A percentile compares a stretch with the other conserved stretches of the same genome.
phyloP scores from a whole-genome alignment of 2,888 invertebrate genomes.

The Hypomecis punctinalis region DNA sequence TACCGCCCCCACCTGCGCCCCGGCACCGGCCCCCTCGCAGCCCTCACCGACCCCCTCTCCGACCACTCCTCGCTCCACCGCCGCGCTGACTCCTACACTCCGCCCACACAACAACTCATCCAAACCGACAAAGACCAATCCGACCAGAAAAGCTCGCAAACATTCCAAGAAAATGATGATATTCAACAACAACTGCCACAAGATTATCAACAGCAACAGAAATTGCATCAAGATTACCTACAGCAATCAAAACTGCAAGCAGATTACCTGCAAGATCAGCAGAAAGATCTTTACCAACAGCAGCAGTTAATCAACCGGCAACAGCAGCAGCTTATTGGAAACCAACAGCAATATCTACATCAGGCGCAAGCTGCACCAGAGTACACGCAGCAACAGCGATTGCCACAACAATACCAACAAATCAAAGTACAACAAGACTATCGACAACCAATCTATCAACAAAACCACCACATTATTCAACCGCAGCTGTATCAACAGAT shows the following conservation, averaged over 20 bases:
- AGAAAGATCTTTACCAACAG: slow-evolving; percentile 27
- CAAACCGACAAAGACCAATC: slow-evolving; percentile 28
- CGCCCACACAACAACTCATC: slow-evolving; percentile 58
- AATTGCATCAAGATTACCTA: background rate
- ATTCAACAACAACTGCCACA: slow-evolving; percentile 25
- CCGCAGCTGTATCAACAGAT: slow-evolving; percentile 33
- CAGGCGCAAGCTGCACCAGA: background rate
- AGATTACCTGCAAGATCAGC: slow-evolving; percentile 16
- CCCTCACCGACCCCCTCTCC: slow-evolving; percentile 52
- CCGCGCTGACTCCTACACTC: slow-evolving; percentile 64
- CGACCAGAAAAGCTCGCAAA: slow-evolving; percentile 28
- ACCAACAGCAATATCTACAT: slow-evolving; percentile 2
- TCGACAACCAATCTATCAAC: slow-evolving; percentile 8
- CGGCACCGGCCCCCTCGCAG: slow-evolving; percentile 59
- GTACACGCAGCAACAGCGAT: background rate
- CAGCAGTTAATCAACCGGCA: slow-evolving; percentile 19
- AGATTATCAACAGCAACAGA: slow-evolving; percentile 18
- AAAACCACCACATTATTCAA: slow-evolving; percentile 44
- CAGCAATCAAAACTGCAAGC: slow-evolving; percentile 20
- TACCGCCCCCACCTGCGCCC: slow-evolving; percentile 71
- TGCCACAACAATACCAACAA: background rate
- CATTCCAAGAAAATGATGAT: slow-evolving; percentile 5
- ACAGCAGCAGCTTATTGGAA: slow-evolving; percentile 24
- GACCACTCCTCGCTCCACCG: slow-evolving; percentile 67
- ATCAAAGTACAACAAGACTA: background rate